A percentile compares a stretch with the other conserved stretches of the same genome.
phyloP scores from a whole-genome alignment of 1,140 invertebrate genomes.

The Drosophila simulans region DNA sequence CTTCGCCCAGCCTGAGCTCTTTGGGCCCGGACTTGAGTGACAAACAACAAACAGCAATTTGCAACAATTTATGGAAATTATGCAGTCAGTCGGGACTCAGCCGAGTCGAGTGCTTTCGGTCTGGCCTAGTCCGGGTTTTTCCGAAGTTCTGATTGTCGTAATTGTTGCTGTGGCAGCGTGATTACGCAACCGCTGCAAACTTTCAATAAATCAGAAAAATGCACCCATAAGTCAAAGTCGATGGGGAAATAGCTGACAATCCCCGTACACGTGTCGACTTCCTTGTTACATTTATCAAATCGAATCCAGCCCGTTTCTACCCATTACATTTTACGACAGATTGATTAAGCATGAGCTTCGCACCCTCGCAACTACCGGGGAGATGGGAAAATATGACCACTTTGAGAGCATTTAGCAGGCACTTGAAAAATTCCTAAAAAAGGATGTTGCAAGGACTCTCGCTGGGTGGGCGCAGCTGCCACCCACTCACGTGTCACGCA shows the following conservation, averaged over 20 bases:
- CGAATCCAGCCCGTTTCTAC: slow-evolving; percentile 44
- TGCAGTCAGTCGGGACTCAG: slow-evolving; percentile 41
- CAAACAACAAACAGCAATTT: slow-evolving; percentile 66
- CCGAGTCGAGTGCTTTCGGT: slow-evolving; percentile 20
- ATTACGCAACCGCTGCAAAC: slow-evolving; percentile 67
- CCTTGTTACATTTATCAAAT: slow-evolving; percentile 65
- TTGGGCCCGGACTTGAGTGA: slow-evolving; percentile 6
- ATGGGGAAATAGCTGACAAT: slow-evolving; percentile 22
- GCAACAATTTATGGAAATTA: slow-evolving; percentile 79
- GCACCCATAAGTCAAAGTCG: slow-evolving; percentile 51
- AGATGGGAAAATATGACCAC: slow-evolving; percentile 59
- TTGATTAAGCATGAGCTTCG: slow-evolving; percentile 81
- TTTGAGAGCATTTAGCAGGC: slow-evolving; percentile 81
- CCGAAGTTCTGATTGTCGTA: slow-evolving; percentile 54
- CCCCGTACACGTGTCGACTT: slow-evolving; percentile 62
- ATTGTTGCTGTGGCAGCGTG: slow-evolving; percentile 71
- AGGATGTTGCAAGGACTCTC: slow-evolving; percentile 7
- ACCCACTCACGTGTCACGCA: slow-evolving; percentile 79
- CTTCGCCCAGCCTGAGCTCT: slow-evolving; percentile 6
- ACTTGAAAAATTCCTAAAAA: slow-evolving; percentile 71
- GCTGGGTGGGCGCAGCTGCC: slow-evolving; percentile 26
- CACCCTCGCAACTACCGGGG: slow-evolving; percentile 50
- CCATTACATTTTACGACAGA: slow-evolving; percentile 84
- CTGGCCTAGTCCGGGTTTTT: slow-evolving; percentile 9
- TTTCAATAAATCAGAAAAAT: slow-evolving; percentile 31